Conservation (phyloP, 2,888 invertebrate genomes). For the Trichogramma evanescens region DNA sequence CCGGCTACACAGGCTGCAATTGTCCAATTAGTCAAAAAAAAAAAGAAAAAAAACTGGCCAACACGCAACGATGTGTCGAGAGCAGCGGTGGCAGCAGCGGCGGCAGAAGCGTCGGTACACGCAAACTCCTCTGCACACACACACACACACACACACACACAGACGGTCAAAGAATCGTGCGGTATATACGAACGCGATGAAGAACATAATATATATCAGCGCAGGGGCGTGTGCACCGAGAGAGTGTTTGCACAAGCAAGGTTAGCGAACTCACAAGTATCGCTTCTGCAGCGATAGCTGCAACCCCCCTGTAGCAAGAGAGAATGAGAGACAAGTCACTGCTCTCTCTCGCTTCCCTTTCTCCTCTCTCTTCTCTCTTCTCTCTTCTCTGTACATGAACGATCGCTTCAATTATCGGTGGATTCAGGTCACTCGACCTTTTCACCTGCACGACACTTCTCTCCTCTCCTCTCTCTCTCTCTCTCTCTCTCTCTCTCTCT, state of each 20-base stretch:
- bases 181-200: too few relatives aligned
- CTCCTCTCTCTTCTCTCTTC: not conserved
- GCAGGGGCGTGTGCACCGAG: too few relatives aligned
- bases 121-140: too few relatives aligned
- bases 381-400: slow-evolving; percentile 3
- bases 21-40: too few relatives aligned
- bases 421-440: not conserved
- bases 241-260: slow-evolving; percentile 30
- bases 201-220: too few relatives aligned
- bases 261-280: slow-evolving; percentile 25
- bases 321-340: slow-evolving; percentile 10
- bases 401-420: slow-evolving; percentile 15
- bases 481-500: not conserved
- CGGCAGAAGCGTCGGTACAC: too few relatives aligned
- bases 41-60: too few relatives aligned
- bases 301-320: not conserved
- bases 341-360: slow-evolving; percentile 4
- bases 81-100: too few relatives aligned
- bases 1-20: too few relatives aligned
- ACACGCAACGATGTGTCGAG: too few relatives aligned
- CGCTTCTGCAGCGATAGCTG: not conserved
- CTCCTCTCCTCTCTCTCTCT: not conserved
- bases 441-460: not conserved
- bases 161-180: too few relatives aligned
- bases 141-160: too few relatives aligned